These are phyloP conservation scores for Synergus itoensis DNA, from an alignment of 2,888 invertebrate species.

Conservation along the genomic window DNA sequence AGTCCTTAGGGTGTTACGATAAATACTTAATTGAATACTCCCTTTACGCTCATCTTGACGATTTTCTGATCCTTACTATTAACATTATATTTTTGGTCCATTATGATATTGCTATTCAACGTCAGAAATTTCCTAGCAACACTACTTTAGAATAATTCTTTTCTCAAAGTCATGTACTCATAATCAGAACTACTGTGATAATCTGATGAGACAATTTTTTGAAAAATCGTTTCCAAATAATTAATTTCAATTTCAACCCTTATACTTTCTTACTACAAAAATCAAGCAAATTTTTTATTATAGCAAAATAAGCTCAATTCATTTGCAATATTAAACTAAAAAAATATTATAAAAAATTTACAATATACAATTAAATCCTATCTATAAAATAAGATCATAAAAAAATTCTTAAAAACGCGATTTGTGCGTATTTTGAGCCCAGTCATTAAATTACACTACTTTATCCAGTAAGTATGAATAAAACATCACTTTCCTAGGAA, in stretches of 20 bases:
- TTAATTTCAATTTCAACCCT: not conserved
- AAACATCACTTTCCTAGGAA: not conserved
- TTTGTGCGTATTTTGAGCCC: not conserved
- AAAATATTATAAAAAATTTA: not conserved
- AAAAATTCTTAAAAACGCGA: not conserved
- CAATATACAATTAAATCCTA: not conserved
- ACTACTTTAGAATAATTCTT: constrained; percentile 28
- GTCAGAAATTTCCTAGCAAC: constrained; percentile 21
- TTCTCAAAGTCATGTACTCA: not conserved
- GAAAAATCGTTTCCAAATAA: not conserved
- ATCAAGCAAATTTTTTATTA: not conserved
- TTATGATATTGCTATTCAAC: constrained; percentile 53
- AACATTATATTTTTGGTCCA: constrained; percentile 57
- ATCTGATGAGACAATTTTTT: not conserved
- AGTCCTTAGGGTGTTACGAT: constrained; percentile 14
- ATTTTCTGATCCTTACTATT: constrained; percentile 45
- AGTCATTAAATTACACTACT: not conserved
- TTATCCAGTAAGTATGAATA: not conserved
- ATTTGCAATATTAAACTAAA: not conserved
- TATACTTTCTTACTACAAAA: not conserved
- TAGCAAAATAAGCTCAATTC: not conserved
- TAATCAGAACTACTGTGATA: not conserved
- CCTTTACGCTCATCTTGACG: not conserved
- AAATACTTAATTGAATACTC: constrained; percentile 35
- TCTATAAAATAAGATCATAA: not conserved